Base-by-base conservation (phyloP, 2,797 vertebrate species). In the Pipistrellus nathusii region DNA sequence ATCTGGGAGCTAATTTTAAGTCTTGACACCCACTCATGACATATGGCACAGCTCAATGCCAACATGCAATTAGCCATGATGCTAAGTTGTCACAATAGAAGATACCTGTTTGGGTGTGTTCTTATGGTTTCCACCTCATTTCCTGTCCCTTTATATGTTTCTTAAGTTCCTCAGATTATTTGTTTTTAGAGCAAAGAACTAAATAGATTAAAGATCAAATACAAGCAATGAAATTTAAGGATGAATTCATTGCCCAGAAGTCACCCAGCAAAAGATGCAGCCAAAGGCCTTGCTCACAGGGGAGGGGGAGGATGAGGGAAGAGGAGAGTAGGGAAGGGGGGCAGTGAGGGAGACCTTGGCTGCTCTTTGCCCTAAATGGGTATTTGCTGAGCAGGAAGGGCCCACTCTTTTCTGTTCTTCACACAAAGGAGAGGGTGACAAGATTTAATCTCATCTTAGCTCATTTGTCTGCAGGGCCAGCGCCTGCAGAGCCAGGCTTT, bases 1-100 rank as follows among this genome's bases (percentile, higher is more conserved):
- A 91, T 87, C 25, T 97, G 73, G 75, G 83, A 97, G 73, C 66
- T 93, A 73, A 91, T 84, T 89, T 89, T 0, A 0, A 91, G 93
- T 90, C 94, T 95, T 76, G 71, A 96, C 96, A 93, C 84, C 38
- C 68, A 14, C 6, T 17, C 15, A 2, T 48, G 75, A 48, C 23
- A 25, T 59, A 7, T 38, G 15, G 21, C 23, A 3, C 18, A 13
- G 46, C 62, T 73, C 66, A 62, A 32, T 51, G 15, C 64, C 38
- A 69, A 64, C 73, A 71, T 15, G 21, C 64, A 17, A 6, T 35
- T 20, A 55, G 10, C 32, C 69, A 1, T 4, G n/a, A 53, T 44
- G 41, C 8, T 25, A 38, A 30, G 18, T 15, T 8, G 18, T 76
- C 55, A 30, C 2, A 15, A 59, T 69, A 10, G 55, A 94, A 11